Conservation (phyloP, 2,888 invertebrate genomes). For the Dicranocentrus wangi region DNA sequence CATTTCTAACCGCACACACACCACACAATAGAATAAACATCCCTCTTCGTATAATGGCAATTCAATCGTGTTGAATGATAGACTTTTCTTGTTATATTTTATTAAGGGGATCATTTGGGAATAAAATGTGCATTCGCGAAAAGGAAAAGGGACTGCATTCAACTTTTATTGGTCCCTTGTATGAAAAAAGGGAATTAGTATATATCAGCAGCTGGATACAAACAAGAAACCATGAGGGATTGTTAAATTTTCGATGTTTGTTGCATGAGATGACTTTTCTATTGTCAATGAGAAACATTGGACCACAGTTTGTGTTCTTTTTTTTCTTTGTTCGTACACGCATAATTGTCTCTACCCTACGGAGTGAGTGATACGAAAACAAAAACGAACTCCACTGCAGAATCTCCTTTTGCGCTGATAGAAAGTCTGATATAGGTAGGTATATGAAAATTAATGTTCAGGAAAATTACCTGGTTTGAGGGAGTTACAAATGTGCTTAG, state of each 20-base stretch:
- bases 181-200: too few species aligned
- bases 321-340: neutral
- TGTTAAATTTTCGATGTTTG: too few species aligned
- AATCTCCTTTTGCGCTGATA: neutral
- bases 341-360: slow-evolving; percentile 1
- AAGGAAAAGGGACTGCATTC: neutral
- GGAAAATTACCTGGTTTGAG: neutral
- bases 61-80: neutral
- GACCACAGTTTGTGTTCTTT: neutral
- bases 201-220: too few species aligned
- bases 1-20: slow-evolving; percentile 1
- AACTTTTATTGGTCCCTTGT: too few species aligned
- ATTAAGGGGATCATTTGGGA: neutral
- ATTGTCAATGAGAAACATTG: too few species aligned
- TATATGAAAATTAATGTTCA: slow-evolving; percentile 3
- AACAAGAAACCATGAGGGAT: too few species aligned
- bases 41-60: neutral
- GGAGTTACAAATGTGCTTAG: too few species aligned
- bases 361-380: slow-evolving; percentile 1
- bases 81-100: slow-evolving; percentile 2
- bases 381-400: neutral
- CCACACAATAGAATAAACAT: slow-evolving; percentile 3
- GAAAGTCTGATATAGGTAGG: neutral
- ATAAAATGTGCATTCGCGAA: neutral
- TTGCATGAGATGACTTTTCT: too few species aligned